phyloP scores from a whole-genome alignment of 2,113 vertebrate species.

The Gila orcuttii region DNA sequence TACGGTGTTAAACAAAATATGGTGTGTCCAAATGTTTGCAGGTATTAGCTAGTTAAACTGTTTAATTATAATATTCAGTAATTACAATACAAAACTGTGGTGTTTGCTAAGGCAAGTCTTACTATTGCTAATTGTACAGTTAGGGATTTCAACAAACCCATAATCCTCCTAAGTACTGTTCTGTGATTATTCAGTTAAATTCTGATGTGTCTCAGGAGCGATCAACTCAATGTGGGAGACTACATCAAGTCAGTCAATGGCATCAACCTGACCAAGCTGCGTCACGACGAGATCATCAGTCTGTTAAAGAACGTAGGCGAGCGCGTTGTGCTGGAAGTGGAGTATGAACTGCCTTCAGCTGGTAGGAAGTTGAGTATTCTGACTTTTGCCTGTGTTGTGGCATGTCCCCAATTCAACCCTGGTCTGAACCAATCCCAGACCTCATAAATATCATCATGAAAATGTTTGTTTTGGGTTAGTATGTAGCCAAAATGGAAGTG shows the following conservation, averaged over 20 bases:
- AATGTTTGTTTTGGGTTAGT: neutral
- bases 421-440: neutral
- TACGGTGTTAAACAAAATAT: neutral
- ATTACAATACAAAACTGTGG: neutral
- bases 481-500: neutral
- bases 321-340: conserved; percentile 94
- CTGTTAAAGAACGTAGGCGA: conserved; percentile 94
- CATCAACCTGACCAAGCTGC: conserved; percentile 92
- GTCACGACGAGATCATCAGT: conserved; percentile 97
- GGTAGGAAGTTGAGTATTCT: conserved; percentile 74
- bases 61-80: neutral
- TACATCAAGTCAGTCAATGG: conserved; percentile 97
- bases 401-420: neutral
- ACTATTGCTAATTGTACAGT: neutral
- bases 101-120: neutral
- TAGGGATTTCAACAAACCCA: neutral
- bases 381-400: conserved; percentile 32
- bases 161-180: neutral
- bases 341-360: conserved; percentile 92
- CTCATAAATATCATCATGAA: neutral
- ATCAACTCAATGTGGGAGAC: conserved; percentile 93
- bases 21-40: too few relatives aligned
- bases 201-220: conserved; percentile 79
- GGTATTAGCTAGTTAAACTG: neutral
- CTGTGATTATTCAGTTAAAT: neutral